phyloP scores from a whole-genome alignment of 2,888 invertebrate species.

The Melikaiella ostensackeni region DNA sequence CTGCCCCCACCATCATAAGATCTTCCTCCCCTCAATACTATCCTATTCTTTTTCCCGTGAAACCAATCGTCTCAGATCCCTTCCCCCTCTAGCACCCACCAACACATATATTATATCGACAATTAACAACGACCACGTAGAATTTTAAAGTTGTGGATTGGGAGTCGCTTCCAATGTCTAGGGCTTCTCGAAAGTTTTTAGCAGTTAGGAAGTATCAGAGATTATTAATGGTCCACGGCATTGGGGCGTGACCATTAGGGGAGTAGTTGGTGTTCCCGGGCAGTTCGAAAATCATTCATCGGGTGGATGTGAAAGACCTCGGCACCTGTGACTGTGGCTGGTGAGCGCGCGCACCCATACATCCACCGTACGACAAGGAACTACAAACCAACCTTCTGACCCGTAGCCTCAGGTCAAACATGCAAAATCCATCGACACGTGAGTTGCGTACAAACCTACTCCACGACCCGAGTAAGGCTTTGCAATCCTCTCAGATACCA shows the following conservation, averaged over 20 bases:
- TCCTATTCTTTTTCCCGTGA: too few species aligned
- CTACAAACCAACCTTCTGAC: slow-evolving; percentile 31
- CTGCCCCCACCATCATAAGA: too few species aligned
- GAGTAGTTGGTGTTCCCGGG: slow-evolving; percentile 11
- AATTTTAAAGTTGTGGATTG: not conserved
- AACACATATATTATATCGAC: too few species aligned
- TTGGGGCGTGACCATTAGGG: slow-evolving; percentile 24
- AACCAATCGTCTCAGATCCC: too few species aligned
- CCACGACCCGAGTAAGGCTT: slow-evolving; percentile 47
- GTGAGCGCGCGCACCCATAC: not conserved
- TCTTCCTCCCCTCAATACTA: too few species aligned
- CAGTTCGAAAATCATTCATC: slow-evolving; percentile 29
- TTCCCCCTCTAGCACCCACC: too few species aligned
- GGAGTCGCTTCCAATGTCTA: not conserved
- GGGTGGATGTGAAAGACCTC: slow-evolving; percentile 21
- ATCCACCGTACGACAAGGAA: slow-evolving; percentile 11
- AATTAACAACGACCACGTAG: not conserved
- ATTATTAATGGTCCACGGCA: slow-evolving; percentile 28
- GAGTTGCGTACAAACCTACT: slow-evolving; percentile 59
- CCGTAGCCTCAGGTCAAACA: slow-evolving; percentile 65
- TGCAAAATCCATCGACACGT: slow-evolving; percentile 70
- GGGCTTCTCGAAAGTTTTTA: not conserved
- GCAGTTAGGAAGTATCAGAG: not conserved
- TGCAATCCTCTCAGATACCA: not conserved
- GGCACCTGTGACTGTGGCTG: not conserved